A percentile compares a stretch with the other conserved stretches of the same genome.
Evolutionary conservation across 1,140 invertebrate species (phyloP).

Genomic region (Zaprionus inermis): DNA sequence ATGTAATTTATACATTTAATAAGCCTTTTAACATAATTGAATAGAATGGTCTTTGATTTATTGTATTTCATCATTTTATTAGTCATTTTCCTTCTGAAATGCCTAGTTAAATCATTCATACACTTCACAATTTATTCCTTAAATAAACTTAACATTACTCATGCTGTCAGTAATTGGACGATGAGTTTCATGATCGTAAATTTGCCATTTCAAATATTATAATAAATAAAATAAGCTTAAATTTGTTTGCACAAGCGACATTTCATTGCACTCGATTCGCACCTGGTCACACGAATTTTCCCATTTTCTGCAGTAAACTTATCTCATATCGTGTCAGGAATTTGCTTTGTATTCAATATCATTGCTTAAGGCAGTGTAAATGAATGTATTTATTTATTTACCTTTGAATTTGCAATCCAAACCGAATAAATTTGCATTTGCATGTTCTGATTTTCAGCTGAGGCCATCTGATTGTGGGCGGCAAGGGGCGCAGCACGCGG

Average conservation of each 20-base stretch:
- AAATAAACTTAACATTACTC: constrained; percentile 6
- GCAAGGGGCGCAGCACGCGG: neutral
- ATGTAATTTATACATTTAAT: constrained; percentile 10
- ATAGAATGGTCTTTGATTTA: neutral
- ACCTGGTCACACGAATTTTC: constrained; percentile 23
- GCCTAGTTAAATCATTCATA: neutral
- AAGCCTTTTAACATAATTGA: neutral
- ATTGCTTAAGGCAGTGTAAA: constrained; percentile 21
- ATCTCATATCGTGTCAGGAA: neutral
- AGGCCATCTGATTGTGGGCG: neutral
- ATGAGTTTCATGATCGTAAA: neutral
- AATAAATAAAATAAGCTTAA: constrained; percentile 30
- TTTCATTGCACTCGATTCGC: constrained; percentile 3
- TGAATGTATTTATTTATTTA: constrained; percentile 51
- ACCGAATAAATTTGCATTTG: constrained; percentile 27
- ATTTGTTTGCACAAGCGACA: constrained; percentile 6
- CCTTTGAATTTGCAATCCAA: constrained; percentile 46
- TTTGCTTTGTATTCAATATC: constrained; percentile 6
- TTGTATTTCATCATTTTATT: constrained; percentile 9
- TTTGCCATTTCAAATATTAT: constrained; percentile 12
- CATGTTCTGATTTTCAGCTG: neutral
- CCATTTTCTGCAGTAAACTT: neutral
- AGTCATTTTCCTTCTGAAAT: neutral
- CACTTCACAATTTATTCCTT: constrained; percentile 3
- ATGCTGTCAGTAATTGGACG: constrained; percentile 1